Evolutionary conservation across 2,888 invertebrate genomes (phyloP).

Genomic region (Rhimphoctona megacephalus): DNA sequence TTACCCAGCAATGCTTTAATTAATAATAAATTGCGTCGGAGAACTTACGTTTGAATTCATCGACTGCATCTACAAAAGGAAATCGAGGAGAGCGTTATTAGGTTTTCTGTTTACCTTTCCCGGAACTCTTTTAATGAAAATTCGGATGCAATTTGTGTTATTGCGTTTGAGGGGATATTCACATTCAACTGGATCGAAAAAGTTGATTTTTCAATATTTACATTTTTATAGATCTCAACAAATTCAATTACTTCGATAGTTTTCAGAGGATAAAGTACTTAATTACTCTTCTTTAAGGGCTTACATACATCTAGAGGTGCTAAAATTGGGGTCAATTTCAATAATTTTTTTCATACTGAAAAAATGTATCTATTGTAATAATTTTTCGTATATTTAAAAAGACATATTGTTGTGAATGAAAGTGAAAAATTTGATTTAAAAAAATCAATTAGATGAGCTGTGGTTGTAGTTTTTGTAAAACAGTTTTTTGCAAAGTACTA

Average conservation of each 20-base stretch:
- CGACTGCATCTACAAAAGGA: background rate
- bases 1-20: background rate
- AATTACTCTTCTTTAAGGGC: background rate
- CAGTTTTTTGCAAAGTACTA: too few relatives aligned
- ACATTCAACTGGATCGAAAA: background rate
- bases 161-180: background rate
- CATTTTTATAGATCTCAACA: background rate
- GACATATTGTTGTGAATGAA: too few relatives aligned
- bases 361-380: too few relatives aligned
- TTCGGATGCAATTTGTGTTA: background rate
- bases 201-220: background rate
- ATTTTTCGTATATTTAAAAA: too few relatives aligned
- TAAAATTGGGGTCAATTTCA: too few relatives aligned
- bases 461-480: too few relatives aligned
- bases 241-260: too few relatives aligned
- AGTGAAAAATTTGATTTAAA: too few relatives aligned
- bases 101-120: background rate
- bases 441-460: too few relatives aligned
- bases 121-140: constrained; percentile 1
- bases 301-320: too few relatives aligned
- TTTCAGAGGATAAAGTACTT: background rate
- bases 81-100: background rate
- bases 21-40: background rate
- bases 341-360: too few relatives aligned
- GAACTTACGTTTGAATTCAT: background rate